phyloP scores from a whole-genome alignment of 2,888 invertebrate genomes.

The Apamea sordens region DNA sequence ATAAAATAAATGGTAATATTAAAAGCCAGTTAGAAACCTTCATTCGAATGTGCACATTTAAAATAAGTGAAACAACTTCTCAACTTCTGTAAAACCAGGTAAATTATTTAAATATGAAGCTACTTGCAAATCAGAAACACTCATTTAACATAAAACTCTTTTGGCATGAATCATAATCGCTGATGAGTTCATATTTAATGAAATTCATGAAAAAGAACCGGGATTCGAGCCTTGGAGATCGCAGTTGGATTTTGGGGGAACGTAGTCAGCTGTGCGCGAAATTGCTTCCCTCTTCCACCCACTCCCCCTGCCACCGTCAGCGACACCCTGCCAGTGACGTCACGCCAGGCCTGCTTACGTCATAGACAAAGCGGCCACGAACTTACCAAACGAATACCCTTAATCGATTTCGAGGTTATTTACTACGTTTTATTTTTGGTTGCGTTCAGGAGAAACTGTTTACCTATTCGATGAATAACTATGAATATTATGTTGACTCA shows the following conservation, averaged over 20 bases:
- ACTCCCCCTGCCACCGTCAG: constrained; percentile 70
- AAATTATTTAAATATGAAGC: constrained; percentile 25
- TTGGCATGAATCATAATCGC: constrained; percentile 55
- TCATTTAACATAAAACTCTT: constrained; percentile 56
- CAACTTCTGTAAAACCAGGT: constrained; percentile 23
- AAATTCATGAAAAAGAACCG: constrained; percentile 67
- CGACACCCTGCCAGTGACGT: constrained; percentile 82
- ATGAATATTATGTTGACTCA: constrained; percentile 38
- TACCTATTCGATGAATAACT: constrained; percentile 51
- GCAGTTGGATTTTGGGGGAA: constrained; percentile 77
- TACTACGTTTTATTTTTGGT: constrained; percentile 66
- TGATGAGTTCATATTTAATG: constrained; percentile 65
- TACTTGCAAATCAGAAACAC: constrained; percentile 33
- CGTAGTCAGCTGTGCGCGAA: constrained; percentile 87
- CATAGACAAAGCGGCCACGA: constrained; percentile 84
- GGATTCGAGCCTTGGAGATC: constrained; percentile 58
- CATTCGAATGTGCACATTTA: constrained; percentile 14
- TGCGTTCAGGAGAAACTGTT: constrained; percentile 33
- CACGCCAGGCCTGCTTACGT: constrained; percentile 84
- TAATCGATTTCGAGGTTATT: constrained; percentile 85
- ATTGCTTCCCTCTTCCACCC: constrained; percentile 79
- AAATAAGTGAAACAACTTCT: constrained; percentile 14
- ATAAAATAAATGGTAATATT: constrained; percentile 44
- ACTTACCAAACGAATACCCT: constrained; percentile 82
- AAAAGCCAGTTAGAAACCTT: constrained; percentile 30